A percentile compares a stretch with the other conserved stretches of the same genome.
Evolutionary conservation across 2,888 invertebrate species (phyloP).

Genomic region (Cantharis rufa): DNA sequence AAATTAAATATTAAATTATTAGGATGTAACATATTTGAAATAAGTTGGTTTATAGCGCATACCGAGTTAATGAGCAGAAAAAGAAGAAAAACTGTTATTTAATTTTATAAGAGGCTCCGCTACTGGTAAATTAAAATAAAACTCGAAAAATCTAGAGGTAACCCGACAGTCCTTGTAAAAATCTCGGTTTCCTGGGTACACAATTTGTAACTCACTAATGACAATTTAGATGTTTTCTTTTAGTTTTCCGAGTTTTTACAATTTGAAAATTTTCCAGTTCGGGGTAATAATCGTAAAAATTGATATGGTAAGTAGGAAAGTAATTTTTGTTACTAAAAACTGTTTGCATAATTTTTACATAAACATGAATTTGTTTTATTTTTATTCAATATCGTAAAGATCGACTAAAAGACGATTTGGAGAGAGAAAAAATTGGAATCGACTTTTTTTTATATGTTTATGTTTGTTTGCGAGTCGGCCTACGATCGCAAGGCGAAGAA

Average conservation of each 20-base stretch:
- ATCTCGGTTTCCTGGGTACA: background rate
- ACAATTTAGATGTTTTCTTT: background rate
- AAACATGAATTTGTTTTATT: background rate
- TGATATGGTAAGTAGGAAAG: background rate
- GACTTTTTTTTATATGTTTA: background rate
- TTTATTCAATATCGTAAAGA: background rate
- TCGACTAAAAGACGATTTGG: background rate
- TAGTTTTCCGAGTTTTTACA: background rate
- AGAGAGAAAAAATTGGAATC: background rate
- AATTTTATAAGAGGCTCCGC: background rate
- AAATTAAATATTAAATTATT: no score
- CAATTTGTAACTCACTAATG: background rate
- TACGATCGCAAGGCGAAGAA: conserved; percentile 3
- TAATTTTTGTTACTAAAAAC: background rate
- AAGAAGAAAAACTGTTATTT: no score
- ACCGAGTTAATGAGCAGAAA: background rate
- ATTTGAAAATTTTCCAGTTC: background rate
- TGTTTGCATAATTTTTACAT: background rate
- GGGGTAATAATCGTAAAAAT: background rate
- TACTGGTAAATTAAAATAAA: background rate
- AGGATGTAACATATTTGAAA: no score
- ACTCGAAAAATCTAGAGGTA: background rate
- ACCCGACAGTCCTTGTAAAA: background rate
- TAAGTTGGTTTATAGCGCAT: no score
- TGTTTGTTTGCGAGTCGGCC: background rate